Conservation (phyloP, 2,113 vertebrate genomes). For the Cinclus mexicanus region DNA sequence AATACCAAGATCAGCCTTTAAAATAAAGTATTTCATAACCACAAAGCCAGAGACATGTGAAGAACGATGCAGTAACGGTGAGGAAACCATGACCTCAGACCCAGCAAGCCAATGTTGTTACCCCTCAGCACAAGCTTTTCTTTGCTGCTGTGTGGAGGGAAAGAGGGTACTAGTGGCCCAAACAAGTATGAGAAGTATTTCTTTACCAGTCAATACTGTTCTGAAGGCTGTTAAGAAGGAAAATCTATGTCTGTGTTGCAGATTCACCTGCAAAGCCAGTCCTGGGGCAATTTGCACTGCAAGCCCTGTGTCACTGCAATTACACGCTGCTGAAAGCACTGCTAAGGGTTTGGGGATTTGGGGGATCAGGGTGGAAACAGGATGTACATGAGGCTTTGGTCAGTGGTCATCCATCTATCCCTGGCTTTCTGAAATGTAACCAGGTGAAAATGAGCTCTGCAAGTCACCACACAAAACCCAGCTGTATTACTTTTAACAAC, state of each 20-base stretch:
- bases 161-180: not conserved
- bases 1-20: slow-evolving; percentile 13
- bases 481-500: not conserved
- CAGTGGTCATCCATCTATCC: not conserved
- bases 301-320: not conserved
- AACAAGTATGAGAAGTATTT: rapidly evolving
- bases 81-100: not conserved
- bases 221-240: not conserved
- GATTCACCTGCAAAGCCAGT: not conserved
- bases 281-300: not conserved
- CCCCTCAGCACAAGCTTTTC: not conserved
- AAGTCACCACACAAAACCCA: not conserved
- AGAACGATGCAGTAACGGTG: not conserved
- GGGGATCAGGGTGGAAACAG: not conserved
- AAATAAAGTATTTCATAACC: slow-evolving; percentile 31
- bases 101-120: not conserved
- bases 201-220: not conserved
- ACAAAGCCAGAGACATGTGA: slow-evolving; percentile 33
- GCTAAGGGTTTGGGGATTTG: rapidly evolving
- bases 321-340: not conserved
- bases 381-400: not conserved
- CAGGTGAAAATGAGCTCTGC: not conserved
- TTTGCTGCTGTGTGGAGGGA: not conserved
- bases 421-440: not conserved
- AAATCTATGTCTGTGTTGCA: not conserved